Percentiles rank a stretch among this genome's conserved stretches.
These are phyloP conservation scores for Myocastor coypus DNA, from an alignment of 2,113 vertebrate genomes.

Conservation along the genomic window DNA sequence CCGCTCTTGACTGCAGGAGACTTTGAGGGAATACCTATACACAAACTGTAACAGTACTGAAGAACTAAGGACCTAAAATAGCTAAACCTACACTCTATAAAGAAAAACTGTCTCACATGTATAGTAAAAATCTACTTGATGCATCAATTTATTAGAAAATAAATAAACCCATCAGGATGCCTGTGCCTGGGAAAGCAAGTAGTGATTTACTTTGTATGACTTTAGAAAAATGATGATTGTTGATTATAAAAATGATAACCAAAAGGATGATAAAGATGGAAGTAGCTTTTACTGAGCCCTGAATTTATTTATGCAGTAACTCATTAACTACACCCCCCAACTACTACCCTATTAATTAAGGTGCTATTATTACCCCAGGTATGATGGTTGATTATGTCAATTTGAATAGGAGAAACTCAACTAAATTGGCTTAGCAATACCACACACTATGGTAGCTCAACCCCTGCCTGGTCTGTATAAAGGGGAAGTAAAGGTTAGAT, in stretches of 20 bases:
- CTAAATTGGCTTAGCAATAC: too few relatives aligned
- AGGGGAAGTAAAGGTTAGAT: too few relatives aligned
- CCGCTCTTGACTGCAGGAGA: too few relatives aligned
- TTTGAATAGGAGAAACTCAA: too few relatives aligned
- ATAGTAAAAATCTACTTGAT: conserved; percentile 51
- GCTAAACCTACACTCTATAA: conserved; percentile 60
- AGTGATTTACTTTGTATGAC: not conserved
- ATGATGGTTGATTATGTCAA: not conserved
- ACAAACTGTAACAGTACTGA: not conserved
- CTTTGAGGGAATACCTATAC: too few relatives aligned
- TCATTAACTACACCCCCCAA: not conserved
- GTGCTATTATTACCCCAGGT: not conserved
- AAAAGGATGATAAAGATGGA: not conserved
- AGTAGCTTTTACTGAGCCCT: not conserved
- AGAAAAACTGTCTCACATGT: not conserved
- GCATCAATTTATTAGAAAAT: conserved; percentile 51
- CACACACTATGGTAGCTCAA: too few relatives aligned
- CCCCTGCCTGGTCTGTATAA: too few relatives aligned
- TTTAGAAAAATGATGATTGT: not conserved
- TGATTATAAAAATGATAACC: not conserved
- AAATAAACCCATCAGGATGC: not conserved
- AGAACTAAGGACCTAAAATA: conserved; percentile 64
- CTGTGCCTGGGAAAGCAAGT: not conserved
- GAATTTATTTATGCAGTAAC: not conserved
- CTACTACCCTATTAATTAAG: not conserved